Evolutionary conservation across 2,888 invertebrate genomes (phyloP).

Genomic region (Scrobipalpa costella): DNA sequence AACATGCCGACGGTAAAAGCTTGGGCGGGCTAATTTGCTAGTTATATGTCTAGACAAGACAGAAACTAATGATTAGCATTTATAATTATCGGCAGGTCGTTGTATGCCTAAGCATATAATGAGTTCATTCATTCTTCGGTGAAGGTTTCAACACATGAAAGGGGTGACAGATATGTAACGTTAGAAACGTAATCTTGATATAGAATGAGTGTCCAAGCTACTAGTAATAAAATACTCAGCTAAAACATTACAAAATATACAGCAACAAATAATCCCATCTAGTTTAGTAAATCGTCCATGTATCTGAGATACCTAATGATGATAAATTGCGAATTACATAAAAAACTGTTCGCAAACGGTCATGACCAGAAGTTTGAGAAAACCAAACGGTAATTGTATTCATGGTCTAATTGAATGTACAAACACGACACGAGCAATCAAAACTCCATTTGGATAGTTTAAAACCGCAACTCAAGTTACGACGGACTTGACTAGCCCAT

Average conservation of each 20-base stretch:
- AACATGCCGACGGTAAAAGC: not conserved
- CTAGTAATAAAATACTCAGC: too few relatives aligned
- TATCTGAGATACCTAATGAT: not conserved
- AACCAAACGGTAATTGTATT: slow-evolving; percentile 2
- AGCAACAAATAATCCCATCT: too few relatives aligned
- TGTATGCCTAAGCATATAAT: too few relatives aligned
- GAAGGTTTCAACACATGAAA: too few relatives aligned
- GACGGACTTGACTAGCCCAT: not conserved
- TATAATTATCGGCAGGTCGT: too few relatives aligned
- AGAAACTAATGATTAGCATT: not conserved
- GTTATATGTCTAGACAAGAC: not conserved
- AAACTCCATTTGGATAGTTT: slow-evolving; percentile 12
- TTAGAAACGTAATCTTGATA: too few relatives aligned
- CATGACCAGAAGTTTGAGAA: slow-evolving; percentile 14
- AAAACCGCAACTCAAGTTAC: slow-evolving; percentile 12
- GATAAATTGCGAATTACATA: slow-evolving; percentile 5
- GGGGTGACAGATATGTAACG: too few relatives aligned
- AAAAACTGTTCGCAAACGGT: not conserved
- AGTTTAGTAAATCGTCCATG: not conserved
- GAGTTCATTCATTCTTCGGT: too few relatives aligned
- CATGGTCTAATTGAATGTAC: slow-evolving; percentile 15
- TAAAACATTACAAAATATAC: too few relatives aligned
- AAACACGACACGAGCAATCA: slow-evolving; percentile 16
- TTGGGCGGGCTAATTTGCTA: not conserved
- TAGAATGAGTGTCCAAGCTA: too few relatives aligned